Evolutionary conservation across 1,140 invertebrate genomes (phyloP).

Genomic region (Pomacea maculata): DNA sequence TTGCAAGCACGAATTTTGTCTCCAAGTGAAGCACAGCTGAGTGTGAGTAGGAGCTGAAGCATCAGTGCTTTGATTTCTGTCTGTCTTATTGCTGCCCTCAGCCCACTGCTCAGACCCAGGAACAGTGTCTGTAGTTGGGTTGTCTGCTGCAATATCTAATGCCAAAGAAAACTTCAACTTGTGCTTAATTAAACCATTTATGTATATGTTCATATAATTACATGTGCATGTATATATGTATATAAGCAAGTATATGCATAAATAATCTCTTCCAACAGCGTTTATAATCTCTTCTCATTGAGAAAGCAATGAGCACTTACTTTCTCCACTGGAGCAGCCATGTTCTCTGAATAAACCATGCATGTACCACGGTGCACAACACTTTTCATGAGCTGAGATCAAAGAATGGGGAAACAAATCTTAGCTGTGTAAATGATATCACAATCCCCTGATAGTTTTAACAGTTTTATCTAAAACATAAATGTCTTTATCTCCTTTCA

Average conservation of each 20-base stretch:
- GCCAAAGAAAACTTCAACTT: neutral
- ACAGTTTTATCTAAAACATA: too few relatives aligned
- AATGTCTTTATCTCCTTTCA: too few relatives aligned
- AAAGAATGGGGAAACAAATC: conserved; percentile 3
- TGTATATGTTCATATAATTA: too few relatives aligned
- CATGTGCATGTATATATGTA: neutral
- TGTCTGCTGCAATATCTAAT: conserved; percentile 47
- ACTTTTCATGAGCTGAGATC: conserved; percentile 38
- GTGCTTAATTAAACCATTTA: too few relatives aligned
- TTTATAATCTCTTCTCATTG: too few relatives aligned
- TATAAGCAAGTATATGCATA: too few relatives aligned
- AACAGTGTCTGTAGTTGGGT: conserved; percentile 51
- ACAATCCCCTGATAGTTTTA: too few relatives aligned
- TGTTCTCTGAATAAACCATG: conserved; percentile 29
- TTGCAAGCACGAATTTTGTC: conserved; percentile 45
- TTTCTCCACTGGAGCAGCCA: conserved; percentile 44
- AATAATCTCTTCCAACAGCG: too few relatives aligned
- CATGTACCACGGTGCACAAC: neutral
- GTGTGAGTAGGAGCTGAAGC: conserved; percentile 80
- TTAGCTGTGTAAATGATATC: too few relatives aligned
- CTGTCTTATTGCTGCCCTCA: conserved; percentile 80
- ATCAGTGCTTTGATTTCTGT: conserved; percentile 85
- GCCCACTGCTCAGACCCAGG: conserved; percentile 50
- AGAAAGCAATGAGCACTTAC: conserved; percentile 6
- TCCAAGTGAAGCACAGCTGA: conserved; percentile 38